Percentiles rank a stretch among this genome's conserved stretches.
These are phyloP conservation scores for Conger conger DNA, from an alignment of 2,113 vertebrate genomes.

Conservation along the genomic window DNA sequence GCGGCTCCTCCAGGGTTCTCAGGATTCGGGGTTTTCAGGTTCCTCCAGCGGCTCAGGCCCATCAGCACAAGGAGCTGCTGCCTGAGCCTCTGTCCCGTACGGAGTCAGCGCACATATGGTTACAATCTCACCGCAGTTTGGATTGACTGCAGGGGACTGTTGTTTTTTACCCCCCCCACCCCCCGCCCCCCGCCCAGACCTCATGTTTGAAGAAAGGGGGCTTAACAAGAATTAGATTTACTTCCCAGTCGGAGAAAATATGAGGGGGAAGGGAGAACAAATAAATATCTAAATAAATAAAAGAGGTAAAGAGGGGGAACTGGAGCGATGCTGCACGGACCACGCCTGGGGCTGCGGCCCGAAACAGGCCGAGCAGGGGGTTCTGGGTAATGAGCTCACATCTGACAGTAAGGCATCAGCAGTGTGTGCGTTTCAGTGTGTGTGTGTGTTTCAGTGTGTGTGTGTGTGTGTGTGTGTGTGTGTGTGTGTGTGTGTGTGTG, in stretches of 20 bases:
- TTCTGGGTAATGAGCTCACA: background rate
- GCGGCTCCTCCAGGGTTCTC: conserved; percentile 17
- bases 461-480: no score
- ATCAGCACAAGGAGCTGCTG: conserved; percentile 36
- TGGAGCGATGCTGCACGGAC: no score
- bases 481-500: no score
- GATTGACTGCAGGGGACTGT: conserved; percentile 43
- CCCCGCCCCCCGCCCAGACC: background rate
- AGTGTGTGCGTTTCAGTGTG: no score
- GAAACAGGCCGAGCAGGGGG: background rate
- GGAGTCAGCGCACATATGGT: conserved; percentile 48
- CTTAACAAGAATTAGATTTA: conserved; percentile 46
- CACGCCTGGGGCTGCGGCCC: no score
- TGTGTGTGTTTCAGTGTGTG: no score
- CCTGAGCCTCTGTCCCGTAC: conserved; percentile 22
- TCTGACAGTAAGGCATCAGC: background rate
- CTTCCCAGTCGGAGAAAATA: conserved; percentile 31
- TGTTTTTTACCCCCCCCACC: conserved; percentile 28
- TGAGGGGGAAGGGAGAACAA: conserved; percentile 2
- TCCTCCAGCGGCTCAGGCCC: conserved; percentile 15
- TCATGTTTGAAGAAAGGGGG: conserved; percentile 34
- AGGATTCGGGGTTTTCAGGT: conserved; percentile 32
- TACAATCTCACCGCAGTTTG: conserved; percentile 47
- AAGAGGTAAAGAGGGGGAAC: background rate
- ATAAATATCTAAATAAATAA: conserved; percentile 23